A percentile compares a stretch with the other conserved stretches of the same genome.
Conservation (phyloP, 2,888 invertebrate species). For the Thereva nobilitata region DNA sequence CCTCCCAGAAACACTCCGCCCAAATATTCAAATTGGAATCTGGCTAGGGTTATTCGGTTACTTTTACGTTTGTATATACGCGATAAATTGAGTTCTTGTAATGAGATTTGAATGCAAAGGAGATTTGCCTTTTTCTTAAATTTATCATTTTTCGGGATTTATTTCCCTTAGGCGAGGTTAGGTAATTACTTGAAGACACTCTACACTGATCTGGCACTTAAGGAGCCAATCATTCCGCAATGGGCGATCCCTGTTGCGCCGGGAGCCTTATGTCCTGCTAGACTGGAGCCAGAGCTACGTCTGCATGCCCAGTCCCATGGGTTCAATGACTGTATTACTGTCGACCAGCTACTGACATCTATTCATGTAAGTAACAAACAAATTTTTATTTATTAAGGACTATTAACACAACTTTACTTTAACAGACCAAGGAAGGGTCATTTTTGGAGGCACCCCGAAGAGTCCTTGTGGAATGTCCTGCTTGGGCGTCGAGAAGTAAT, state of each 20-base stretch:
- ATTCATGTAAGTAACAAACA: conserved; percentile 56
- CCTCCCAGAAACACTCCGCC: too few relatives aligned
- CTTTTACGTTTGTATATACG: conserved; percentile 5
- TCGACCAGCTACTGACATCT: conserved; percentile 60
- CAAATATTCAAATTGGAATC: too few relatives aligned
- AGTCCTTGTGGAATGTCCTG: conserved; percentile 61
- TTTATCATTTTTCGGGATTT: conserved; percentile 6
- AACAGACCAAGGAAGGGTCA: conserved; percentile 59
- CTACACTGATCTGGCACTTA: conserved; percentile 59
- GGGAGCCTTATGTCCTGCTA: conserved; percentile 60
- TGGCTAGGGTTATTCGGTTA: too few relatives aligned
- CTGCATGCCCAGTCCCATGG: conserved; percentile 53
- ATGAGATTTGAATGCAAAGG: conserved; percentile 6
- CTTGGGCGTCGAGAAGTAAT: conserved; percentile 61
- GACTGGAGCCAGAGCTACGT: conserved; percentile 60
- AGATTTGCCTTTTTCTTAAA: neutral
- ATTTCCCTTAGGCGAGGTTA: conserved; percentile 48
- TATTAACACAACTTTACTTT: conserved; percentile 15
- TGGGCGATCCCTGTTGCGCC: conserved; percentile 60
- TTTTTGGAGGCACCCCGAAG: conserved; percentile 61
- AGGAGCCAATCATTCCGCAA: conserved; percentile 59
- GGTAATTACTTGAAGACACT: conserved; percentile 59
- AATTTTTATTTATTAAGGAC: neutral
- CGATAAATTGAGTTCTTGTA: conserved; percentile 10
- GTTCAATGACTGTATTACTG: conserved; percentile 50